Base-by-base conservation (phyloP, 1,140 invertebrate genomes). In the Prorops nasuta region DNA sequence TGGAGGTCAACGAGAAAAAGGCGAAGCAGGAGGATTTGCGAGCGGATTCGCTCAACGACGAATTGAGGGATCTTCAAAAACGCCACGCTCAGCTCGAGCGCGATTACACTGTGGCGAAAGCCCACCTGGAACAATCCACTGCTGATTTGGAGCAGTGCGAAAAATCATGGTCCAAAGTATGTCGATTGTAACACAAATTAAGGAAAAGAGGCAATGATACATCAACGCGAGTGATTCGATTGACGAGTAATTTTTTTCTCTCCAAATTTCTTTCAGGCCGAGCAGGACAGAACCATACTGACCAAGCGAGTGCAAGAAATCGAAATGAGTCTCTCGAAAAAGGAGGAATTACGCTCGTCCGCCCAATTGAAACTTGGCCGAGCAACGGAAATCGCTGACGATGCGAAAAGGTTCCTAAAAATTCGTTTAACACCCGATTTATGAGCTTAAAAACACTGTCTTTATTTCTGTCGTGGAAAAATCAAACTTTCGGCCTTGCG, bases 341-440 rank as follows among this genome's bases (percentile, higher is more conserved):
- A 89, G 28, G 90, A 92, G 64, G 87, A 90, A 62, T 77, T 89
- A 44, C 82, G 90, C 32, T 80, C 83, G 56, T 80, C 83, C 16
- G 88, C 90, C 52, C 81, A 83, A 43, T 64, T 72, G 22, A 91
- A 91, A 72, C 78, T 92, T 39, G 86, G 83, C 51, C 87, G 90
- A 63, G 89, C 90, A 21, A 84, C 87, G 17, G 88, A 91, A 69
- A 83, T 89, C 54, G 88, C 87, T 56, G 90, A 92, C 71, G 90
- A 92, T 71, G 86, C 88, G 54, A 85, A 86, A 74, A 86, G 90
- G 89, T 92, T 37, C 44, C 24, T n/a, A 28, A 10, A 28, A 28
- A 28, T 28, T 28, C 10, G 24, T 28, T 22, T 19, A 44, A 49
- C 12, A 18, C 28, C 14, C 16, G 1, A 14, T 32, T 41, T 20